These are phyloP conservation scores for Dendrocopos noguchii DNA, from an alignment of 2,113 vertebrate genomes.

Conservation along the genomic window DNA sequence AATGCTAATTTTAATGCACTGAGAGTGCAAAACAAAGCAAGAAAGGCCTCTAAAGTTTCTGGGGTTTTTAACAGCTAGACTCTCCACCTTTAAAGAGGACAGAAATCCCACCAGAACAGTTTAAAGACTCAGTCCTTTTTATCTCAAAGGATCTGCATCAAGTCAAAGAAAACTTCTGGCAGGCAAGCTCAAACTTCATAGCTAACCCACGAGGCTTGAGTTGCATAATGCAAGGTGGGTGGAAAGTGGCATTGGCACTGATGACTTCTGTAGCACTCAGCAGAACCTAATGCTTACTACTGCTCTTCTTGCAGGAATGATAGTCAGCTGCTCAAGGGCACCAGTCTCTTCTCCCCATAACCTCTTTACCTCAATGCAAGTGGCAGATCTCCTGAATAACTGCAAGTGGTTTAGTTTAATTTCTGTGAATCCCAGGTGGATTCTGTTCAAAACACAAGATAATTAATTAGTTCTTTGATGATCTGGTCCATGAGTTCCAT, in stretches of 20 bases:
- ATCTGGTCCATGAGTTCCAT: not conserved
- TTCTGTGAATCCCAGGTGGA: slow-evolving; percentile 18
- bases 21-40: not conserved
- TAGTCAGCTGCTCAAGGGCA: not conserved
- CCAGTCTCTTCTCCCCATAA: not conserved
- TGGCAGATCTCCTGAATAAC: slow-evolving; percentile 2
- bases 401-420: slow-evolving; percentile 6
- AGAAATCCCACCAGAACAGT: not conserved
- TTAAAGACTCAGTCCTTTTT: not conserved
- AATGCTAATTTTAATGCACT: not conserved
- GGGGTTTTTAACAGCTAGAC: not conserved
- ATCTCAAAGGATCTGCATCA: not conserved
- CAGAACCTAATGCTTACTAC: not conserved
- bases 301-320: not conserved
- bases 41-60: not conserved
- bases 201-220: not conserved
- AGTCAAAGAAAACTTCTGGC: not conserved
- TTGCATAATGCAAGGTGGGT: not conserved
- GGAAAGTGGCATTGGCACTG: not conserved
- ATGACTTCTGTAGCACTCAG: not conserved
- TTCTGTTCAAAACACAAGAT: slow-evolving; percentile 17
- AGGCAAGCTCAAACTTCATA: not conserved
- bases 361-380: not conserved
- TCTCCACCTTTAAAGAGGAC: not conserved
- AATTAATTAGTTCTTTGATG: not conserved